A percentile compares a stretch with the other conserved stretches of the same genome.
Evolutionary conservation across 1,140 invertebrate species (phyloP).

Genomic region (Procambarus clarkii): DNA sequence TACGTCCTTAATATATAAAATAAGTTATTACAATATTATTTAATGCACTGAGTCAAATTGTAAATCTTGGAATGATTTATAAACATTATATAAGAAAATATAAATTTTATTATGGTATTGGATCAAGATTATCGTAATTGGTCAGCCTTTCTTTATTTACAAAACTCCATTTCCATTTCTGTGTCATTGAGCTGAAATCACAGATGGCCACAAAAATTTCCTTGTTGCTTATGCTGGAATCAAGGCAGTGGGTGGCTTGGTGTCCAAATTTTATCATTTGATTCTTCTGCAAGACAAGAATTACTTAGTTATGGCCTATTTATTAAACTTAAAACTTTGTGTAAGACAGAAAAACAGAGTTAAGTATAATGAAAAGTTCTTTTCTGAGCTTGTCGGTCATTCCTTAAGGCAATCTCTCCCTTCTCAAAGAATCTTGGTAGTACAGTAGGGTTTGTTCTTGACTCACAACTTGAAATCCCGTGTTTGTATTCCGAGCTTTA

Average conservation of each 20-base stretch:
- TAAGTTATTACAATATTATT: not conserved
- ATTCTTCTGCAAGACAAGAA: constrained; percentile 79
- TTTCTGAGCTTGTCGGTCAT: no score
- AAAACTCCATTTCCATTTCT: constrained; percentile 87
- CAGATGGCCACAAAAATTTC: constrained; percentile 86
- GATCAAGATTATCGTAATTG: constrained; percentile 79
- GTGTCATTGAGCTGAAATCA: constrained; percentile 81
- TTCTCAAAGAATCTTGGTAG: no score
- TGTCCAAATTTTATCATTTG: constrained; percentile 84
- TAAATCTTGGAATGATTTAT: no score
- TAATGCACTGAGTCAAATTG: not conserved
- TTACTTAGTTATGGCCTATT: no score
- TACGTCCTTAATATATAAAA: no score
- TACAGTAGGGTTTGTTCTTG: no score
- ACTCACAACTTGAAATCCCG: no score
- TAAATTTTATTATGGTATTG: constrained; percentile 40
- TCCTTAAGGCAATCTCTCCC: no score
- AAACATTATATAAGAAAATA: not conserved
- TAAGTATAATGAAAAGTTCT: no score
- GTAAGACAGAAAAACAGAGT: no score
- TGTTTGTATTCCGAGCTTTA: no score
- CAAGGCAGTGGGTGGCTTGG: constrained; percentile 85
- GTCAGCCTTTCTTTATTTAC: constrained; percentile 82
- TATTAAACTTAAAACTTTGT: no score
- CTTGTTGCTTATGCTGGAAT: constrained; percentile 82